Evolutionary conservation across 2,888 invertebrate genomes (phyloP).

Genomic region (Ophion obscuratus): DNA sequence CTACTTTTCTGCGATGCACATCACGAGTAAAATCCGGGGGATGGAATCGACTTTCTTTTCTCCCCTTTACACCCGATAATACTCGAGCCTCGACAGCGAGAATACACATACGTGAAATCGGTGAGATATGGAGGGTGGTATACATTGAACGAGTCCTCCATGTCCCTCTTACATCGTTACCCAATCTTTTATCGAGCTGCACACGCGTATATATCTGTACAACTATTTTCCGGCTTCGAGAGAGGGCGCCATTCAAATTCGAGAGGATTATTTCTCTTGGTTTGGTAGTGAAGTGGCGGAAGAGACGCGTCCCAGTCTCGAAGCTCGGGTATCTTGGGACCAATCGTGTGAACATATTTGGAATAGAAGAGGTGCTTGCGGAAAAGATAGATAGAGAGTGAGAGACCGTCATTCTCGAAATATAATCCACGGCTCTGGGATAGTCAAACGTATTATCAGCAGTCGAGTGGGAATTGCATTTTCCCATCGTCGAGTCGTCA

Average conservation of each 20-base stretch:
- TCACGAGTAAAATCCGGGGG: conserved; percentile 7
- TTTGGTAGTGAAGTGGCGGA: conserved; percentile 33
- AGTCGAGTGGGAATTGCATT: conserved; percentile 63
- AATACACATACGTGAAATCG: conserved; percentile 45
- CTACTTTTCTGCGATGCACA: conserved; percentile 2
- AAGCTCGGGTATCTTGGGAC: conserved; percentile 52
- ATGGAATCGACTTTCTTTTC: conserved; percentile 34
- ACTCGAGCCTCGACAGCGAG: conserved; percentile 29
- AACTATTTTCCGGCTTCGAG: conserved; percentile 56
- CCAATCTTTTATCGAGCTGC: conserved; percentile 67
- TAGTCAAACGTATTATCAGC: conserved; percentile 61
- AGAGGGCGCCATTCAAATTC: conserved; percentile 58
- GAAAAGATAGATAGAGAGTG: conserved; percentile 21
- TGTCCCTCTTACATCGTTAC: conserved; percentile 67
- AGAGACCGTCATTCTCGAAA: conserved; percentile 58
- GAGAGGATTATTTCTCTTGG: conserved; percentile 58
- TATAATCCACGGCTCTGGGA: conserved; percentile 59
- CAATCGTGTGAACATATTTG: conserved; percentile 62
- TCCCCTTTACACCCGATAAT: conserved; percentile 37
- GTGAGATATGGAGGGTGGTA: conserved; percentile 51
- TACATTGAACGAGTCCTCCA: conserved; percentile 57
- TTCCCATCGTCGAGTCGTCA: conserved; percentile 51
- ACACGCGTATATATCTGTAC: conserved; percentile 39
- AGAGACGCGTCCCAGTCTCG: conserved; percentile 30
- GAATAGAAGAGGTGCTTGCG: conserved; percentile 22